A percentile compares a stretch with the other conserved stretches of the same genome.
Evolutionary conservation across 2,113 vertebrate genomes (phyloP).

Genomic region (Colossoma macropomum): DNA sequence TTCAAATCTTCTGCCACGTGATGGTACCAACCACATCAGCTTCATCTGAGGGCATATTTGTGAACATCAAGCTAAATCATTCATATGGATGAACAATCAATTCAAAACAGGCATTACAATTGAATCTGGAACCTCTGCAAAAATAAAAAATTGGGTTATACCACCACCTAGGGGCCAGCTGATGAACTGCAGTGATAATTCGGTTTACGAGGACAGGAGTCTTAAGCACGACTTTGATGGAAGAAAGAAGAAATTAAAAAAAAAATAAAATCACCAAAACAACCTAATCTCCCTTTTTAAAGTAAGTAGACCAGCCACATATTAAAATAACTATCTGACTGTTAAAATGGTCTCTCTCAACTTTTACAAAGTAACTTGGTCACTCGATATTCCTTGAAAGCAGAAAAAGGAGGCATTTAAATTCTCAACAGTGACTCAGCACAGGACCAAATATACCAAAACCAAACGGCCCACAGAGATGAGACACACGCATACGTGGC

Average conservation of each 20-base stretch:
- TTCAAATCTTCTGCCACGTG: background rate
- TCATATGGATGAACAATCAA: background rate
- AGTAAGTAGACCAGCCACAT: conserved; percentile 74
- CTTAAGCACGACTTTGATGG: conserved; percentile 34
- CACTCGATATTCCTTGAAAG: conserved; percentile 66
- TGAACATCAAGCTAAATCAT: conserved; percentile 1
- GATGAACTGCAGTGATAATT: conserved; percentile 63
- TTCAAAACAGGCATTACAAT: background rate
- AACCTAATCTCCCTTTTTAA: conserved; percentile 60
- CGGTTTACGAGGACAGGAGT: conserved; percentile 40
- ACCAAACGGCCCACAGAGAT: background rate
- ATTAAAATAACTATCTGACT: conserved; percentile 65
- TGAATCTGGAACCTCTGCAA: background rate
- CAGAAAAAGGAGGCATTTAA: conserved; percentile 51
- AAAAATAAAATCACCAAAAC: background rate
- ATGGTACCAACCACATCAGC: background rate
- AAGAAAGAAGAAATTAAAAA: conserved; percentile 32
- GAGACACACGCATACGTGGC: conserved; percentile 34
- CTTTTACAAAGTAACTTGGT: conserved; percentile 72
- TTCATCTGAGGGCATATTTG: background rate
- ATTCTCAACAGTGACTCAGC: conserved; percentile 58
- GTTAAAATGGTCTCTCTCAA: conserved; percentile 70
- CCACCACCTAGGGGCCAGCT: conserved; percentile 69
- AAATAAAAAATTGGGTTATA: conserved; percentile 36
- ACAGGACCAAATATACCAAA: conserved; percentile 57